Conservation (phyloP, 1,140 invertebrate genomes). For the Elysia chlorotica region DNA sequence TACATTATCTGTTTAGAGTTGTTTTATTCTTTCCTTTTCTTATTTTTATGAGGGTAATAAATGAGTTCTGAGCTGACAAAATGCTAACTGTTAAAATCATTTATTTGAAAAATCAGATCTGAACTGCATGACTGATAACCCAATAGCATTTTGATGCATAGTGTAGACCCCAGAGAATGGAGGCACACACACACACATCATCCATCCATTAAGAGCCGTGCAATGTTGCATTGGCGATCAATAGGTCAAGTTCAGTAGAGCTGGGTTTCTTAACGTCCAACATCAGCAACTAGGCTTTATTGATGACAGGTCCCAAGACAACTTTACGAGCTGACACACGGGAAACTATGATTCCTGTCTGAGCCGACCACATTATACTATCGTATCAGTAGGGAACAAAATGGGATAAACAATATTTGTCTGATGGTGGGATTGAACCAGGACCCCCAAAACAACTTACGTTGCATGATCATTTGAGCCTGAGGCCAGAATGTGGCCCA, state of each 20-base stretch:
- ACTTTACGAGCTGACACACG: background rate
- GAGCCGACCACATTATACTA: background rate
- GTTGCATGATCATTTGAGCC: slow-evolving; percentile 97
- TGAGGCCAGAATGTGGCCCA: slow-evolving; percentile 97
- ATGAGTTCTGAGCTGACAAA: too few species aligned
- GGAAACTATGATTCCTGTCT: too few species aligned
- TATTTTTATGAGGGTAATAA: background rate
- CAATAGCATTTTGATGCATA: too few species aligned
- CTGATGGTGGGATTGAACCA: background rate
- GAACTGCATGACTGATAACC: background rate
- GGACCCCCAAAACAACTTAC: slow-evolving; percentile 42
- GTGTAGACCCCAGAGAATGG: too few species aligned
- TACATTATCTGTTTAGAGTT: background rate
- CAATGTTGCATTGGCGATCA: too few species aligned
- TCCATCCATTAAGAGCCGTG: too few species aligned
- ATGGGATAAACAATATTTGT: background rate
- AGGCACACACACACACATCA: too few species aligned
- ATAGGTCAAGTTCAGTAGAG: too few species aligned
- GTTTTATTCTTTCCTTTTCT: background rate
- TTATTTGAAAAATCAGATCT: background rate
- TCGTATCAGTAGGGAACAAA: background rate
- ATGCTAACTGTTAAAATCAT: background rate
- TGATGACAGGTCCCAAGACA: background rate
- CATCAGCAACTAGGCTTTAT: background rate
- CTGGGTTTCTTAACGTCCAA: too few species aligned